Conservation (phyloP, 1,140 invertebrate species). For the Phenacoccus solenopsis region DNA sequence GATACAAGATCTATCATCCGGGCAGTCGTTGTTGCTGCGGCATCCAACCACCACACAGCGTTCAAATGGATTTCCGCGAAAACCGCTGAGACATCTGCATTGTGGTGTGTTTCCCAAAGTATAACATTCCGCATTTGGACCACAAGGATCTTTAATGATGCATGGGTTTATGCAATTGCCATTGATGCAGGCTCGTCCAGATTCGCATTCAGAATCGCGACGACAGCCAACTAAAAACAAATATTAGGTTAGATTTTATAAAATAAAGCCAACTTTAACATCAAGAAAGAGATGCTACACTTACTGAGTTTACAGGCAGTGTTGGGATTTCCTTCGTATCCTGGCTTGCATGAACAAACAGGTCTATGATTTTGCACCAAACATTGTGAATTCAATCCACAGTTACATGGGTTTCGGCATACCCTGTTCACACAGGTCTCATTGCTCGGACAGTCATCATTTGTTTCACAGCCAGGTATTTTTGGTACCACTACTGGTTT, state of each 20-base stretch:
- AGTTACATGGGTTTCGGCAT: conserved; percentile 75
- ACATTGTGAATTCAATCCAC: conserved; percentile 71
- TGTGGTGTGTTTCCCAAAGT: conserved; percentile 56
- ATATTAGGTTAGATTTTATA: too few relatives aligned
- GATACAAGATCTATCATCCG: conserved; percentile 65
- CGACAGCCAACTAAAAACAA: conserved; percentile 50
- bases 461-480: conserved; percentile 56
- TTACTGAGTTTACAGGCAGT: conserved; percentile 50
- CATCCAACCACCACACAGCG: conserved; percentile 73
- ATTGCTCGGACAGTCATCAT: conserved; percentile 59
- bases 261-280: too few relatives aligned
- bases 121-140: conserved; percentile 69
- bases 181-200: conserved; percentile 66
- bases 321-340: conserved; percentile 74
- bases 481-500: conserved; percentile 49
- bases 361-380: conserved; percentile 68
- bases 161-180: conserved; percentile 75
- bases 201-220: conserved; percentile 62
- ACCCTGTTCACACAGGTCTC: conserved; percentile 73
- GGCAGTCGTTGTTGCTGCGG: conserved; percentile 75
- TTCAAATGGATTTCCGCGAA: conserved; percentile 62
- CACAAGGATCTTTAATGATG: conserved; percentile 62
- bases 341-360: conserved; percentile 67
- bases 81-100: conserved; percentile 67
- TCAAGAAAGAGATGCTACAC: conserved; percentile 12